Evolutionary conservation across 2,797 vertebrate genomes (phyloP), one percentile per base, ranked within the genome.

Genomic region (Linurgus olivaceus): DNA sequence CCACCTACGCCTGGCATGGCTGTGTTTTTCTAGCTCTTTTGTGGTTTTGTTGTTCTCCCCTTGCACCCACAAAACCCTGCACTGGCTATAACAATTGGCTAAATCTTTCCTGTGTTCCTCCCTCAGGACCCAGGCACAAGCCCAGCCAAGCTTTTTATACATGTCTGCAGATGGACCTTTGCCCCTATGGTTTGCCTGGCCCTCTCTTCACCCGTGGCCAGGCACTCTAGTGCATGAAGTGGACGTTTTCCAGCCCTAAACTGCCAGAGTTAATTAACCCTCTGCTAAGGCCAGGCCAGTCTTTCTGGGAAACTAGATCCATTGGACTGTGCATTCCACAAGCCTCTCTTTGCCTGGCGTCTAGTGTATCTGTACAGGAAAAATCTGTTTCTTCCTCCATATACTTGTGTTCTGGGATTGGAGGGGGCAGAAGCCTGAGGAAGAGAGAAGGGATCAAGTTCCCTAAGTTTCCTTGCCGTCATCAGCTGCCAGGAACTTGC

Each of bases 261-360:
- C 96, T 96, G 96, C 93, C 96, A 94, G 82, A 97, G 44, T 95
- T 94, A 95, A 97, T 96, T 97, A 96, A 95, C 93, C 91, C 85
- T 92, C 79, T 67, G 63, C 76, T 97, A 82, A 84, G 90, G 73
- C 94, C 62, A 70, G 90, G 52, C 94, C 76, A 90, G 71, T 88
- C 87, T 90, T 97, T 97, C 95, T 97, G 95, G 91, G 96, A 95
- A 96, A 95, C 77, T 37, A 74, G 83, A 96, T 96, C 93, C 88
- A 96, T 42, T 85, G 90, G 86, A 38, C 45, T 94, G 57, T 77
- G 59, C 96, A 96, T 97, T 94, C 93, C 95, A 90, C 63, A 93
- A 90, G 52, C 38, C 45, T 70, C 76, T 63, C 40, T 78, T 94
- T 95, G 91, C 90, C 65, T 80, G 71, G 55, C 7, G 37, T 79